phyloP scores from a whole-genome alignment of 2,113 vertebrate species.

The Albula glossodonta region DNA sequence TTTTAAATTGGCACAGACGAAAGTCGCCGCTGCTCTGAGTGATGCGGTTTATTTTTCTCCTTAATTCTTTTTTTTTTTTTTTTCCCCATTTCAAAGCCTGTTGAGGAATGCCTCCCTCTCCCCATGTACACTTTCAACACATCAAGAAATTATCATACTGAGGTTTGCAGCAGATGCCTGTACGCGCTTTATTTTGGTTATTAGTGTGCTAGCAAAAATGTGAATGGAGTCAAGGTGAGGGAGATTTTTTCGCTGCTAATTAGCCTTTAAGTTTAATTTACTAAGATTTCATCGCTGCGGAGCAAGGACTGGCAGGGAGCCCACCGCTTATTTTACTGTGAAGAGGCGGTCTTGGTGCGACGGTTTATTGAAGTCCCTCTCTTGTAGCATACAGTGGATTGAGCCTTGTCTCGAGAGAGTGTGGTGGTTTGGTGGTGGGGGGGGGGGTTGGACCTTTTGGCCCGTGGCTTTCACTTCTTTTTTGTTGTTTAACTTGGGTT shows the following conservation, averaged over 20 bases:
- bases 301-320: conserved; percentile 56
- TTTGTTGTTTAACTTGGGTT: conserved; percentile 57
- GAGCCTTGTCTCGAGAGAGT: conserved; percentile 65
- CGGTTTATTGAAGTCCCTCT: conserved; percentile 69
- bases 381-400: conserved; percentile 65
- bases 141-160: not conserved
- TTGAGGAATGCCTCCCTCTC: not conserved
- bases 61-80: conserved; percentile 24
- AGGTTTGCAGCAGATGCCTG: not conserved
- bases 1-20: conserved; percentile 55
- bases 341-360: conserved; percentile 54
- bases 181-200: not conserved
- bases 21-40: conserved; percentile 42
- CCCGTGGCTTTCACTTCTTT: conserved; percentile 59
- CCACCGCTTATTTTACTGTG: conserved; percentile 45
- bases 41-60: conserved; percentile 34
- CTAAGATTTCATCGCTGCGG: conserved; percentile 53
- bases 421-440: conserved; percentile 18
- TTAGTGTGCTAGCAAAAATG: conserved; percentile 51
- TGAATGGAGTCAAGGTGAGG: conserved; percentile 41
- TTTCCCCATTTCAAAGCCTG: not conserved
- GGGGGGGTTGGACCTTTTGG: conserved; percentile 58
- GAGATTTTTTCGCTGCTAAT: conserved; percentile 41
- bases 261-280: conserved; percentile 53
- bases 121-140: not conserved